These are phyloP conservation scores for Dasysyrphus albostriatus DNA, from an alignment of 2,888 invertebrate genomes.

Conservation along the genomic window DNA sequence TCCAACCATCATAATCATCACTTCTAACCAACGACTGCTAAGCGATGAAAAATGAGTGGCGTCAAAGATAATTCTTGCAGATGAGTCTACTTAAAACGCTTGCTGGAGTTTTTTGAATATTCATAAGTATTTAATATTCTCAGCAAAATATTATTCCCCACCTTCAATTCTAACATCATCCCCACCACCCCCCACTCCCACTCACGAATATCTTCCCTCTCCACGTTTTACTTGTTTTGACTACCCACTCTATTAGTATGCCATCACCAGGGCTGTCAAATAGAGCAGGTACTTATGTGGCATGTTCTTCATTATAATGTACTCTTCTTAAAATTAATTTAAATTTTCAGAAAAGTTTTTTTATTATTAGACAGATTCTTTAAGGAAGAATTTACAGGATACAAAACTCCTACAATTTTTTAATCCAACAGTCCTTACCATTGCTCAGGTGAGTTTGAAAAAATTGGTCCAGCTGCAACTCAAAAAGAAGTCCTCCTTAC, in stretches of 20 bases:
- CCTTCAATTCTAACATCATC: background rate
- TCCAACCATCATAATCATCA: background rate
- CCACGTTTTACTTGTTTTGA: background rate
- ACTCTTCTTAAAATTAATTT: background rate
- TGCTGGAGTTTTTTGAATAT: conserved; percentile 67
- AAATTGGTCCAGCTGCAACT: conserved; percentile 48
- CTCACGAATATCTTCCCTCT: background rate
- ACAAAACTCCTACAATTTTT: background rate
- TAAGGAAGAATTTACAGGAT: background rate
- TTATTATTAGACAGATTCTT: conserved; percentile 11
- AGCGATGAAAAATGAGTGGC: conserved; percentile 73
- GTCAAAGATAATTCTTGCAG: conserved; percentile 75
- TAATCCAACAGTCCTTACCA: background rate
- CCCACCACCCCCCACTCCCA: background rate
- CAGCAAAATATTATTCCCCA: conserved; percentile 66
- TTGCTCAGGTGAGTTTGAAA: conserved; percentile 43
- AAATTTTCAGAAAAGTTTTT: background rate
- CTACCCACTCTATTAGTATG: background rate
- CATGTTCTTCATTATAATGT: background rate
- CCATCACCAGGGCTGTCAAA: background rate
- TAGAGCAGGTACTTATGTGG: background rate
- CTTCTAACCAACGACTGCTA: conserved; percentile 39
- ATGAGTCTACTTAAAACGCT: conserved; percentile 74
- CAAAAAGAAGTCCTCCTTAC: conserved; percentile 35
- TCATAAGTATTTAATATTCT: conserved; percentile 75